phyloP scores from a whole-genome alignment of 2,113 vertebrate species.

The Notarius quadriscutis region DNA sequence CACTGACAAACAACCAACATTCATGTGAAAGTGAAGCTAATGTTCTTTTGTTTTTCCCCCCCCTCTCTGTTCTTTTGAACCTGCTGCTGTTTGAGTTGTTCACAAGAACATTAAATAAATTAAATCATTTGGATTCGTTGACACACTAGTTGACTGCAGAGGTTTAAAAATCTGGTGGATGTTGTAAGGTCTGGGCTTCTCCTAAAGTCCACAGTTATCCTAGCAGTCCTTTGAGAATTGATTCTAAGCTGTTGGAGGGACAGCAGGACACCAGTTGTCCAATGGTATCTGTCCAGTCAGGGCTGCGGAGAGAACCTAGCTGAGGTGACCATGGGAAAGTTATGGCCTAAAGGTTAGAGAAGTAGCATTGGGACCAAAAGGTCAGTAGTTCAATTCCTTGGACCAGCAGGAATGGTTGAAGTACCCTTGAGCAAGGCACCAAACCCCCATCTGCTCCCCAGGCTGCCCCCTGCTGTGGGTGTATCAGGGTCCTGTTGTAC shows the following conservation, averaged over 20 bases:
- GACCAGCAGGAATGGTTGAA: too few species aligned
- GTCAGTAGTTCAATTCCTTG: too few species aligned
- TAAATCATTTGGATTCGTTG: background rate
- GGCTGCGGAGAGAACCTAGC: too few species aligned
- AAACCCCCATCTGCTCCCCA: too few species aligned
- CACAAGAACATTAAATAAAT: background rate
- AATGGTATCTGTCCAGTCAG: background rate
- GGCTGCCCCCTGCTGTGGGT: too few species aligned
- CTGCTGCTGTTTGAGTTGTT: background rate
- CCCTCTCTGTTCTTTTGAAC: background rate
- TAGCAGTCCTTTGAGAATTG: background rate
- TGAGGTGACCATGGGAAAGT: too few species aligned
- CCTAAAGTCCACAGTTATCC: background rate
- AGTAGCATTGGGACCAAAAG: too few species aligned
- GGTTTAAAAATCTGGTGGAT: background rate
- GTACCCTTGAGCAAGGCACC: too few species aligned
- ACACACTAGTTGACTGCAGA: background rate
- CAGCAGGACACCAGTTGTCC: background rate
- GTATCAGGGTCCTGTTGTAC: too few species aligned
- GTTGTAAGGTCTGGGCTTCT: background rate
- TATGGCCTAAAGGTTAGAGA: too few species aligned
- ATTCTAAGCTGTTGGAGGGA: background rate
- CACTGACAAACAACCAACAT: background rate
- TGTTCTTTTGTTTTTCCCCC: background rate
- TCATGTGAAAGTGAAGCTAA: background rate